Base-by-base conservation (phyloP, 2,888 invertebrate genomes). In the Diadegma fenestrale region DNA sequence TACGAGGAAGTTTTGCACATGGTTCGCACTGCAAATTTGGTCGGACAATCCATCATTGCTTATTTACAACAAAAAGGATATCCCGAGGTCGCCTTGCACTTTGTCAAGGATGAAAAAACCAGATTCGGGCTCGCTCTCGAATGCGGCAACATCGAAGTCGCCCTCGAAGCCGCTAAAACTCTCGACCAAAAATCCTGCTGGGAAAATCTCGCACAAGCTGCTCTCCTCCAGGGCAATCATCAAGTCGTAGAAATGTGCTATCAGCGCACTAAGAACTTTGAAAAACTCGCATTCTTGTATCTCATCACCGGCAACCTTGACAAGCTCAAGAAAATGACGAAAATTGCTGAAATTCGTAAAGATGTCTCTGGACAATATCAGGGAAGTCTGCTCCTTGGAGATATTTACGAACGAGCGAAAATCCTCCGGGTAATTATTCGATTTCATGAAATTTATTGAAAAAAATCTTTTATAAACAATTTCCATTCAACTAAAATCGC, bases 201-300 rank as follows among this genome's bases (percentile, higher is more conserved):
- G 99, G 98, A 99, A 93, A 97, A 97, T 88, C 95, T 99, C 83
- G 99, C 99, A 0, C 97, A 99, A 91, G 98, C 99, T 0, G 99
- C 99, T 0, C 94, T 99, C 30, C 95, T 98, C 88, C 99, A 99
- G 92, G 99, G 98, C n/a, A 98, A 98, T 92, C 97, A 98, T 92
- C 98, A 98, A 95, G 97, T 97, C 71, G 99, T 99, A 0, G 99
- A 99, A 94, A 99, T 99, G 99, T 99, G 99, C 92, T 99, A 99
- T 94, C 99, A 99, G 93, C 96, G 99, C 86, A 99, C 99, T 0
- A 99, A 99, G 95, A 99, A 99, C 95, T 99, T 99, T 94, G 99
- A 99, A 94, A 99, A 99, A 94, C 95, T 99, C 0, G 98, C 99
- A 19, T 99, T 99, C 95, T 95, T 99, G 61, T 99, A 99, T 94